A percentile compares a stretch with the other conserved stretches of the same genome.
Evolutionary conservation across 2,888 invertebrate genomes (phyloP).

Genomic region (Zhuqinia jingwanae): DNA sequence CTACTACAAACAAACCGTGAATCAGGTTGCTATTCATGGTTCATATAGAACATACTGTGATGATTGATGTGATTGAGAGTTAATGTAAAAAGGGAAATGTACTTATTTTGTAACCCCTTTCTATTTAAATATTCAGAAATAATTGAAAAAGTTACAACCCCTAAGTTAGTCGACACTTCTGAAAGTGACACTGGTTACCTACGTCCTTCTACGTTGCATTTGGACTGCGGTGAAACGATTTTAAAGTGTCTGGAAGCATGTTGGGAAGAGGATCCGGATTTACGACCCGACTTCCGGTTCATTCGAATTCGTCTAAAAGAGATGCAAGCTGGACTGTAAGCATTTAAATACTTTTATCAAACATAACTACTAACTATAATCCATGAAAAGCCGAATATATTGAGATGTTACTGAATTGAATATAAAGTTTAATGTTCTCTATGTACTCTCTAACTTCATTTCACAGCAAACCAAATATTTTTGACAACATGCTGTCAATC

Average conservation of each 20-base stretch:
- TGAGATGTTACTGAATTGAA: background rate
- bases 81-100: background rate
- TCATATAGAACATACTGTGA: too few species aligned
- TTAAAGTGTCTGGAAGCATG: conserved; percentile 83
- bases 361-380: background rate
- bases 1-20: too few species aligned
- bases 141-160: conserved; percentile 72
- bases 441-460: background rate
- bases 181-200: conserved; percentile 56
- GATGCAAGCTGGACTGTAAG: conserved; percentile 95
- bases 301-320: conserved; percentile 90
- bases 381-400: background rate
- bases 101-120: background rate
- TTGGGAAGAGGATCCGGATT: conserved; percentile 91
- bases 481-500: conserved; percentile 93
- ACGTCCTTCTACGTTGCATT: conserved; percentile 73
- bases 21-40: too few species aligned
- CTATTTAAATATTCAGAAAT: conserved; percentile 68
- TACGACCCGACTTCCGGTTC: conserved; percentile 89
- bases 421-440: conserved; percentile 41
- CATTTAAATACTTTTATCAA: conserved; percentile 77
- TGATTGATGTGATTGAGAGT: background rate
- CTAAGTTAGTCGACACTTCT: conserved; percentile 56
- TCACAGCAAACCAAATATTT: conserved; percentile 89
- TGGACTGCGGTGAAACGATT: conserved; percentile 80